Percentiles rank a stretch among this genome's conserved stretches.
Evolutionary conservation across 2,888 invertebrate genomes (phyloP).

Genomic region (Agonopterix alstromeriana): DNA sequence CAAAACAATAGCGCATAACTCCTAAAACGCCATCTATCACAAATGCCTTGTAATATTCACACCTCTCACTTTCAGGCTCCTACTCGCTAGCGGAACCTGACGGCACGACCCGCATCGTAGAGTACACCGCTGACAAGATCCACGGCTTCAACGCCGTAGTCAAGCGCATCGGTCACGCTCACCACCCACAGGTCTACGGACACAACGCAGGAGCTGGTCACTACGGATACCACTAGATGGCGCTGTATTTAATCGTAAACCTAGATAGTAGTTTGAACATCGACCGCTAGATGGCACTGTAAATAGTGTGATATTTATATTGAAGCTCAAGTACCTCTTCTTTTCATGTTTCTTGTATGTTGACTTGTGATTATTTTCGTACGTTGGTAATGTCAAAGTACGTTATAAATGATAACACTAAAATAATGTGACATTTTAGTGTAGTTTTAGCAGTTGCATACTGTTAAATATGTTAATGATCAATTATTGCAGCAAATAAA

Average conservation of each 20-base stretch:
- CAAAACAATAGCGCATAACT: too few species aligned
- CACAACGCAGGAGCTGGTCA: constrained; percentile 41
- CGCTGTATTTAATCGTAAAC: neutral
- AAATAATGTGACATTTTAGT: too few species aligned
- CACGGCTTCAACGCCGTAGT: constrained; percentile 72
- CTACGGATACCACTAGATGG: constrained; percentile 59
- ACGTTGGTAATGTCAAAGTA: too few species aligned
- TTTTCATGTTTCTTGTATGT: neutral
- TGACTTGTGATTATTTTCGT: neutral
- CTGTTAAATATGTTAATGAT: too few species aligned
- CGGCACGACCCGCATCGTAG: constrained; percentile 69
- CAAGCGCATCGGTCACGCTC: constrained; percentile 64
- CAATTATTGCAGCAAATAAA: too few species aligned
- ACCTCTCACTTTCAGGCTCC: constrained; percentile 46
- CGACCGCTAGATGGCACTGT: constrained; percentile 35
- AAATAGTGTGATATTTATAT: constrained; percentile 12
- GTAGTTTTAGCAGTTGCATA: too few species aligned
- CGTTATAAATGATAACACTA: too few species aligned
- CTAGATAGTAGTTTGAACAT: constrained; percentile 15
- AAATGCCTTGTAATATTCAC: neutral
- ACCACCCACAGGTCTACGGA: constrained; percentile 61
- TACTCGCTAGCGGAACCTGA: constrained; percentile 70
- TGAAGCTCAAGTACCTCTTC: constrained; percentile 8
- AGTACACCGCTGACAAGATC: constrained; percentile 70
- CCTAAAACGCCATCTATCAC: constrained; percentile 6